Conservation (phyloP, 2,888 invertebrate species). For the Pharmacophagus antenor region DNA sequence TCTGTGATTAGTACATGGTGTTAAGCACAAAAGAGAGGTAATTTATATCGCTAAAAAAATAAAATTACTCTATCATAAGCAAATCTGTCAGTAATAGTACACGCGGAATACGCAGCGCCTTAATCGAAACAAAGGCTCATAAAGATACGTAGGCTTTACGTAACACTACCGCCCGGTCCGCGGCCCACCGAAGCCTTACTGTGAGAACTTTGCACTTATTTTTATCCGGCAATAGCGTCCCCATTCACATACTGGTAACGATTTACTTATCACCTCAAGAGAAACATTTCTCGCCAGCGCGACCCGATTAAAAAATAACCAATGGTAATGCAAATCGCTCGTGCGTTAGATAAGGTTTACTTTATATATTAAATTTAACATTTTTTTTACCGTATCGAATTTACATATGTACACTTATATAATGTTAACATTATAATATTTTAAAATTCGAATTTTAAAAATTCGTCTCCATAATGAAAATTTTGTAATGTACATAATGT, state of each 20-base stretch:
- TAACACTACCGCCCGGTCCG: slow-evolving; percentile 42
- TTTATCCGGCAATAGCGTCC: slow-evolving; percentile 34
- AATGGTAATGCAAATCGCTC: slow-evolving; percentile 14
- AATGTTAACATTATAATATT: too few species aligned
- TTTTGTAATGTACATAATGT: too few species aligned
- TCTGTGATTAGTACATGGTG: too few species aligned
- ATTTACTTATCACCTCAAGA: slow-evolving; percentile 22
- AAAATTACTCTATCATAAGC: slow-evolving; percentile 1
- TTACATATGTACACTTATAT: too few species aligned
- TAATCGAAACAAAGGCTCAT: slow-evolving; percentile 73
- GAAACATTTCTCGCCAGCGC: slow-evolving; percentile 17
- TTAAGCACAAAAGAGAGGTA: too few species aligned
- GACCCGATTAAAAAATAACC: slow-evolving; percentile 9
- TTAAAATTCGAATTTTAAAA: too few species aligned
- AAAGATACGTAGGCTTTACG: slow-evolving; percentile 59
- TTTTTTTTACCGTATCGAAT: neutral
- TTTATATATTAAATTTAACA: neutral
- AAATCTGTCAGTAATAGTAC: slow-evolving; percentile 38
- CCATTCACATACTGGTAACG: slow-evolving; percentile 10
- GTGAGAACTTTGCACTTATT: slow-evolving; percentile 40
- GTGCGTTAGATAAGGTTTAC: neutral
- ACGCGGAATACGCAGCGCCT: slow-evolving; percentile 50
- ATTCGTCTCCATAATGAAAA: too few species aligned
- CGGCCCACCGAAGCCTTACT: slow-evolving; percentile 37
- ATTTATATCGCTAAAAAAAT: neutral